A percentile compares a stretch with the other conserved stretches of the same genome.
Conservation (phyloP, 2,888 invertebrate species). For the Lordiphosa andalusiaca region DNA sequence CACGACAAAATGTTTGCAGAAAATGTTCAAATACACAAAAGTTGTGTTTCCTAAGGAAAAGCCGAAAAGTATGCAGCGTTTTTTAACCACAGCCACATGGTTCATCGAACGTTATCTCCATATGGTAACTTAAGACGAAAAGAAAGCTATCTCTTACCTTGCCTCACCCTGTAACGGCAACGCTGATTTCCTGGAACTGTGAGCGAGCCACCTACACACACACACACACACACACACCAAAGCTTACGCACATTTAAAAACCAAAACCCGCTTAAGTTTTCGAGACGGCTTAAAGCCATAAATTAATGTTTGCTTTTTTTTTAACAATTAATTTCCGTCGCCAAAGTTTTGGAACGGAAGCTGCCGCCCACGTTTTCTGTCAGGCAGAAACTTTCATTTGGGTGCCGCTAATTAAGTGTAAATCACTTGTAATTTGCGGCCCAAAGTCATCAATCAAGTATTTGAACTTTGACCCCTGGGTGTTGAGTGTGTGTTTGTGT, state of each 20-base stretch:
- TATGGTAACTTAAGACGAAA: too few relatives aligned
- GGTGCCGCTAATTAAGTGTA: conserved; percentile 74
- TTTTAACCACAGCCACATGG: too few relatives aligned
- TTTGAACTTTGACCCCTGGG: conserved; percentile 5
- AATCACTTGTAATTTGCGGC: conserved; percentile 66
- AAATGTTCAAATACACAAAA: too few relatives aligned
- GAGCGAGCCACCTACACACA: too few relatives aligned
- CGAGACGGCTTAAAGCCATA: conserved; percentile 56
- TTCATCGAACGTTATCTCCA: too few relatives aligned
- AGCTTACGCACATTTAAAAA: conserved; percentile 34
- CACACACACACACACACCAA: background rate
- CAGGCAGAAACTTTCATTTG: conserved; percentile 21
- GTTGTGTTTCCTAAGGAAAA: too few relatives aligned
- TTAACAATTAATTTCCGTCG: conserved; percentile 67
- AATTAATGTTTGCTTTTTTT: conserved; percentile 46
- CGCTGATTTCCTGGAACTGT: too few relatives aligned
- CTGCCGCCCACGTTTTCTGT: conserved; percentile 43
- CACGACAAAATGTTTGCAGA: too few relatives aligned
- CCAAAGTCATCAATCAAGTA: conserved; percentile 56
- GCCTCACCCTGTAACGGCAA: too few relatives aligned
- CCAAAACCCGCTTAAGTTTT: conserved; percentile 17
- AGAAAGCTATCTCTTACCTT: too few relatives aligned
- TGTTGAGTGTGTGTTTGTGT: conserved; percentile 23
- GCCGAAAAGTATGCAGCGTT: too few relatives aligned
- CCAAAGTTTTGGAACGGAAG: conserved; percentile 34